These are phyloP conservation scores for Medauroidea extradentata DNA, from an alignment of 1,140 invertebrate species.

Conservation along the genomic window DNA sequence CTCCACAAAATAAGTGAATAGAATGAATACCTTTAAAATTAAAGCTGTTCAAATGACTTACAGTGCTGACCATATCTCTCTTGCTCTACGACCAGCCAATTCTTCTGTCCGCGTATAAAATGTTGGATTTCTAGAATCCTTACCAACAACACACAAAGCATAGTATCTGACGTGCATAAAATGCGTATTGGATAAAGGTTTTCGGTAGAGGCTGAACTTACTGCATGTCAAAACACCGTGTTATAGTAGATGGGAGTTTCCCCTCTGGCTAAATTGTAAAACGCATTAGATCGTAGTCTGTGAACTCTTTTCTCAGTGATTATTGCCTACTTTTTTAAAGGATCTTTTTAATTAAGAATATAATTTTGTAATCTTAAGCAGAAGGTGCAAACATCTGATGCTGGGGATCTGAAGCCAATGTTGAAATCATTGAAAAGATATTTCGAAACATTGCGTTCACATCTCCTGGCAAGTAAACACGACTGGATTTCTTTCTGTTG, in stretches of 20 bases:
- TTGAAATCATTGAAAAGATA: neutral
- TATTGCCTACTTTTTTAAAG: neutral
- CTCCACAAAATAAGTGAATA: conserved; percentile 27
- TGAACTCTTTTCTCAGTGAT: neutral
- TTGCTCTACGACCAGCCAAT: conserved; percentile 19
- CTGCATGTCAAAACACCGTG: conserved; percentile 27
- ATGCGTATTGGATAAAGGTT: conserved; percentile 22
- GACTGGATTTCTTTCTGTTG: too few species aligned
- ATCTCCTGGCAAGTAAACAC: too few species aligned
- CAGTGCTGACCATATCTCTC: conserved; percentile 24
- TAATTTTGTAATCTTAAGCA: neutral
- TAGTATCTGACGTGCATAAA: conserved; percentile 28
- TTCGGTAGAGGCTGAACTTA: conserved; percentile 23
- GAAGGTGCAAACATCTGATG: neutral
- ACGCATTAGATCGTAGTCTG: neutral
- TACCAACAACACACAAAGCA: conserved; percentile 21
- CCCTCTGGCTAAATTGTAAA: conserved; percentile 2
- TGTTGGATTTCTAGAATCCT: conserved; percentile 20
- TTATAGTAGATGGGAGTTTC: neutral
- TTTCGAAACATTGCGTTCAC: neutral
- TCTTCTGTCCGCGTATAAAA: conserved; percentile 29
- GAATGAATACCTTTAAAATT: neutral
- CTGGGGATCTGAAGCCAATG: neutral
- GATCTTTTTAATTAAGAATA: neutral
- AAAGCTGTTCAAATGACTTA: conserved; percentile 13